A percentile compares a stretch with the other conserved stretches of the same genome.
Conservation (phyloP, 2,888 invertebrate species). For the Stenodera caucasica region DNA sequence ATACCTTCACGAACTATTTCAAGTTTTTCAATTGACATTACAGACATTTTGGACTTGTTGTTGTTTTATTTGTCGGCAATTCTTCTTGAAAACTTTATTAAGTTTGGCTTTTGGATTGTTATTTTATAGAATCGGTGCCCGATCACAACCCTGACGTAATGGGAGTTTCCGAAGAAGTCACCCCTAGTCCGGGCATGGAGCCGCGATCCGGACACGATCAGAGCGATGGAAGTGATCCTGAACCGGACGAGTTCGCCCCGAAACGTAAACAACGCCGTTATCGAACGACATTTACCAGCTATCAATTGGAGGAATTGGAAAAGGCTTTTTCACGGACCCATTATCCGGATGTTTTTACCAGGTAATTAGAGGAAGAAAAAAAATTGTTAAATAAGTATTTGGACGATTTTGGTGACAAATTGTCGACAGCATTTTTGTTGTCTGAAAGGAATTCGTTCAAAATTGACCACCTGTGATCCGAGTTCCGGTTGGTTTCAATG, state of each 20-base stretch:
- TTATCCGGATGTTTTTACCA: slow-evolving; percentile 97
- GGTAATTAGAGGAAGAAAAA: too few species aligned
- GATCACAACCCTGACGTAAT: slow-evolving; percentile 48
- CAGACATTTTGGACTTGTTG: slow-evolving; percentile 26
- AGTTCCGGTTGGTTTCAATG: too few species aligned
- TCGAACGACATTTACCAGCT: slow-evolving; percentile 92
- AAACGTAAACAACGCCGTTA: slow-evolving; percentile 90
- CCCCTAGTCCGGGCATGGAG: slow-evolving; percentile 44
- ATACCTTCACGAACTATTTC: slow-evolving; percentile 41
- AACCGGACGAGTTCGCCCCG: slow-evolving; percentile 75
- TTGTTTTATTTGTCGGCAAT: not conserved
- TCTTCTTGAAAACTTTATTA: not conserved
- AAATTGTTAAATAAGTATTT: too few species aligned
- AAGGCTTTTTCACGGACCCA: slow-evolving; percentile 97
- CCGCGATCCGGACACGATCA: slow-evolving; percentile 41
- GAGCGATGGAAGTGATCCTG: slow-evolving; percentile 65
- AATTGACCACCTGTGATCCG: too few species aligned
- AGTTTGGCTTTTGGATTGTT: not conserved
- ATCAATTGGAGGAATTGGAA: slow-evolving; percentile 93
- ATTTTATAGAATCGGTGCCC: not conserved
- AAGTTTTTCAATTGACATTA: slow-evolving; percentile 35
- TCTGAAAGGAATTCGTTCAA: too few species aligned
- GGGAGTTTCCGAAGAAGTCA: slow-evolving; percentile 54
- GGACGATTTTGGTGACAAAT: too few species aligned
- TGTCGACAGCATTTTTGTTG: too few species aligned